These are phyloP conservation scores for Oopsacas minuta DNA, from an alignment of 37 sponge, comb jelly and placozoan genomes.

Conservation along the genomic window DNA sequence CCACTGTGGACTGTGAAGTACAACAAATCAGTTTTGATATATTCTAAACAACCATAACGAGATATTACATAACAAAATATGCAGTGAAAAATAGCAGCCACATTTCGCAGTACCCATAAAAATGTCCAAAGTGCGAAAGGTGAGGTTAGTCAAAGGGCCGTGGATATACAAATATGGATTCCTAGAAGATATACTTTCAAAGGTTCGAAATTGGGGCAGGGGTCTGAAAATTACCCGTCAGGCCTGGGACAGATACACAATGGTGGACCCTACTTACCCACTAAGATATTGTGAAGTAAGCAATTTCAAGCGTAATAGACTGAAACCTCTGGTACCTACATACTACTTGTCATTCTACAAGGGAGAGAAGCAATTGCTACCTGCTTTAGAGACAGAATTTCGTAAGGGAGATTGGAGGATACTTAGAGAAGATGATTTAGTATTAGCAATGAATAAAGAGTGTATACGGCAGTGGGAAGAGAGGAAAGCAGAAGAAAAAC, in stretches of 20 bases:
- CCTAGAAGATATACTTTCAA: neutral
- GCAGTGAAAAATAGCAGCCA: too few relatives aligned
- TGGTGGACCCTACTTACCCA: neutral
- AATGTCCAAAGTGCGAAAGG: neutral
- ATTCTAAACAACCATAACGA: too few relatives aligned
- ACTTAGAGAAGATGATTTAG: neutral
- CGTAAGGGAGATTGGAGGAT: neutral
- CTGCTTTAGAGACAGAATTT: neutral
- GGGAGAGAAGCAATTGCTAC: neutral
- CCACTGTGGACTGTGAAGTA: neutral
- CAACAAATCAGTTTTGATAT: too few relatives aligned
- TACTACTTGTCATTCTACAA: neutral
- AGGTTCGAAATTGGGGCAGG: neutral
- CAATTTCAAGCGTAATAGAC: neutral
- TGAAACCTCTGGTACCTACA: neutral
- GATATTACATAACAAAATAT: too few relatives aligned
- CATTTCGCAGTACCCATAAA: too few relatives aligned
- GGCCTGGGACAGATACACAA: constrained; percentile 2
- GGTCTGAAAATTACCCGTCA: neutral
- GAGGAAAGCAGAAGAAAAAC: neutral
- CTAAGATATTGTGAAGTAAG: neutral
- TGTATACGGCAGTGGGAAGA: neutral
- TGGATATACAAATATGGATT: neutral
- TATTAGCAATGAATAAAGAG: neutral
- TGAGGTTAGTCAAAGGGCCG: neutral